Percentiles rank a stretch among this genome's conserved stretches.
phyloP scores from a whole-genome alignment of 1,140 invertebrate species.

The Kradibia gibbosae region DNA sequence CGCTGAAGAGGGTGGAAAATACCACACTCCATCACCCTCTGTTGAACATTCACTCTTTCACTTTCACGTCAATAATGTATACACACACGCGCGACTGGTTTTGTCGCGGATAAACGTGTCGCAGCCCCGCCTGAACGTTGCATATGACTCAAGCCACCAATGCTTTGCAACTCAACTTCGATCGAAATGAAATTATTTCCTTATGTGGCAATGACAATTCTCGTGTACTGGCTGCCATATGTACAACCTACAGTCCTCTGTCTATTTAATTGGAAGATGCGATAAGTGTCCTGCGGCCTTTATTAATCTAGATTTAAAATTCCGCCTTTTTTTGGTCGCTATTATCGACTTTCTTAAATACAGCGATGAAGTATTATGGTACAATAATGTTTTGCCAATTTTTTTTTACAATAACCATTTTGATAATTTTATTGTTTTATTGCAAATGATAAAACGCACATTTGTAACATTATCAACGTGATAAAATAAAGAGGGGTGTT shows the following conservation, averaged over 20 bases:
- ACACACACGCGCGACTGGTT: conserved; percentile 3
- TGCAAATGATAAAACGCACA: too few species aligned
- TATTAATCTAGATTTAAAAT: not conserved
- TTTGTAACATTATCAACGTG: too few species aligned
- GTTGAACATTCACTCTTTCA: conserved; percentile 23
- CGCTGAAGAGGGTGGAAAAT: conserved; percentile 57
- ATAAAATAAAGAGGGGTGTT: not conserved
- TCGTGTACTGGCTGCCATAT: not conserved
- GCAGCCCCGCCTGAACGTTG: not conserved
- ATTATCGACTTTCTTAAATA: too few species aligned
- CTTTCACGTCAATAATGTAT: conserved; percentile 22
- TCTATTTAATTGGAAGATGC: not conserved
- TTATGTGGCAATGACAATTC: not conserved
- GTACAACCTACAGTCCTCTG: not conserved
- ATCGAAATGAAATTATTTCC: not conserved
- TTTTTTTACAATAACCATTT: too few species aligned
- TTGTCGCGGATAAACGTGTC: conserved; percentile 12
- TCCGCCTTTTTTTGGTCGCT: not conserved
- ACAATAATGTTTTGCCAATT: too few species aligned
- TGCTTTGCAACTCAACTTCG: not conserved
- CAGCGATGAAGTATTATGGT: too few species aligned
- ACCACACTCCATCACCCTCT: conserved; percentile 19
- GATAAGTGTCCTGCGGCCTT: not conserved
- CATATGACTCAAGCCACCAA: not conserved
- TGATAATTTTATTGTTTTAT: too few species aligned